Percentiles rank a stretch among this genome's conserved stretches.
These are phyloP conservation scores for Columba guinea DNA, from an alignment of 2,797 vertebrate genomes.

Conservation along the genomic window DNA sequence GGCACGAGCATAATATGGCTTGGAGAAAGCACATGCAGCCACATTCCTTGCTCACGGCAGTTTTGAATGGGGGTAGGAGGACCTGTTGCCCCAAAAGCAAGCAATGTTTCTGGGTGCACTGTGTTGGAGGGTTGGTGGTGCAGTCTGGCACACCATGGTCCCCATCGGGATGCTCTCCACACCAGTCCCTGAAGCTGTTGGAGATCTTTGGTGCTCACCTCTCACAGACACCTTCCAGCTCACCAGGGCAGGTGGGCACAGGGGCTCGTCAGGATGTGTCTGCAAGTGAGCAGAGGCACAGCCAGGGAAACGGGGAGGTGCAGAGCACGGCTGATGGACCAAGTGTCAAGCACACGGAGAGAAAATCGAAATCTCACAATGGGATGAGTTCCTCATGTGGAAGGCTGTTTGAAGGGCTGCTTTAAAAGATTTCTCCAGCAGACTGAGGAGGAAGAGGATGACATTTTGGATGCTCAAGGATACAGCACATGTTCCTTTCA, in stretches of 20 bases:
- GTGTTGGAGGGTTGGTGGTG: rapidly evolving
- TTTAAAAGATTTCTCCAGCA: background rate
- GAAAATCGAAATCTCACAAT: background rate
- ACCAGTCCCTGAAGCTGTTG: background rate
- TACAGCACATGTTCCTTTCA: background rate
- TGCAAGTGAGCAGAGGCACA: rapidly evolving
- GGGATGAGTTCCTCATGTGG: background rate
- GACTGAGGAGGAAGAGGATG: background rate
- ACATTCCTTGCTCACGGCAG: rapidly evolving
- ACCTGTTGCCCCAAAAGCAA: rapidly evolving
- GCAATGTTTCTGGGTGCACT: rapidly evolving
- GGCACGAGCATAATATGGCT: rapidly evolving
- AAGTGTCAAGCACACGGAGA: background rate
- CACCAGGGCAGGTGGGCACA: rapidly evolving
- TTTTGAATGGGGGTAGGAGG: background rate
- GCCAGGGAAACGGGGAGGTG: rapidly evolving
- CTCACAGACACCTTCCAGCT: background rate
- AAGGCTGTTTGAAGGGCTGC: background rate
- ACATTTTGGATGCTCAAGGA: background rate
- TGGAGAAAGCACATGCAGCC: background rate
- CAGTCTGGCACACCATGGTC: rapidly evolving
- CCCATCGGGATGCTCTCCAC: rapidly evolving
- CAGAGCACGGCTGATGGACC: background rate
- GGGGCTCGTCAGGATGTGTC: background rate
- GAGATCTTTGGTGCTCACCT: background rate